Base-by-base conservation (phyloP, 2,797 vertebrate species). In the Rhinophrynus dorsalis region DNA sequence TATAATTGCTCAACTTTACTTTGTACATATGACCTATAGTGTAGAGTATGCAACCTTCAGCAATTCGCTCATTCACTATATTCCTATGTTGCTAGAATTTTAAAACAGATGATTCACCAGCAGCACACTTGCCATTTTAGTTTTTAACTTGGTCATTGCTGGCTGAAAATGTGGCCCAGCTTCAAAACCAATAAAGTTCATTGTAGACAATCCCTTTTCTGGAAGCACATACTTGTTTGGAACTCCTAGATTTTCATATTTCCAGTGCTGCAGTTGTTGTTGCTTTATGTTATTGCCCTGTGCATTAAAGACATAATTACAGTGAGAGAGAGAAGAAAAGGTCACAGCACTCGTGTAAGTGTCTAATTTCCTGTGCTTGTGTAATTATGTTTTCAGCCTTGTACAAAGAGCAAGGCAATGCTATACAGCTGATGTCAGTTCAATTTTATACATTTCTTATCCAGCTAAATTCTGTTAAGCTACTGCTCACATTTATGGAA, bases 351-450 rank as follows among this genome's bases (percentile, higher is more conserved):
- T 50, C 24, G 12, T 3, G 7, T 33, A 50, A 37, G 32, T 59
- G 66, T 68, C 66, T 68, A 68, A 68, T 68, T 60, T 68, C 66
- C 35, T 60, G 17, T 35, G 33, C 66, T 50, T 27, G 33, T 30
- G 44, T 59, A 68, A 68, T 68, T 68, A 40, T 60, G 21, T 60
- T 51, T 42, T 44, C 42, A 51, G 44, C 23, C 33, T 51, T 48
- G 29, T 45, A 50, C 55, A 68, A 47, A 48, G 54, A 58, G 42
- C 65, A 50, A 51, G 6, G 24, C 30, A 48, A n/a, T 17, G 24
- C 18, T n/a, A 5, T 40, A 40, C 66, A 59, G 55, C 42, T 50
- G 66, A 38, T 68, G 51, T 32, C 29, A 30, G 18, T 44, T 27
- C 37, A 18, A 2, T 13, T 56, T 66, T 51, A n/a, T 17, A 20